These are phyloP conservation scores for Cloeon dipterum DNA, from an alignment of 2,888 invertebrate genomes.

Conservation along the genomic window DNA sequence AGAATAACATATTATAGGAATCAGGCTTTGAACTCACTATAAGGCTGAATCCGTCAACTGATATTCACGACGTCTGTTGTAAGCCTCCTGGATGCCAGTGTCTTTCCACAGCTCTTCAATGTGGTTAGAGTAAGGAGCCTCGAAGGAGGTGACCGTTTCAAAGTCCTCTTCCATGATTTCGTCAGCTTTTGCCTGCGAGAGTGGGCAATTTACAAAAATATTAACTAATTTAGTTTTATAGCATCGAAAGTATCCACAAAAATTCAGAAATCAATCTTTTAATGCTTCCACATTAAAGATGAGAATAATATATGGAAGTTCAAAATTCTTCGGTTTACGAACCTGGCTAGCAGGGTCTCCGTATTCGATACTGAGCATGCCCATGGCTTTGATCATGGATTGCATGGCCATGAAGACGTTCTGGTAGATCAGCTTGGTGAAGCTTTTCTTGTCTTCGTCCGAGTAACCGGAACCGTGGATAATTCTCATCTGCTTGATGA, in stretches of 20 bases:
- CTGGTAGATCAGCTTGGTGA: constrained; percentile 97
- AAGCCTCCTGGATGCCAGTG: constrained; percentile 95
- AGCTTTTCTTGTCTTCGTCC: constrained; percentile 94
- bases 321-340: no score
- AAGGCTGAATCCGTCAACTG: constrained; percentile 99
- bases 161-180: constrained; percentile 91
- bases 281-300: no score
- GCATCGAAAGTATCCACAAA: no score
- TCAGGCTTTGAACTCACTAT: constrained; percentile 91
- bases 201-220: background rate
- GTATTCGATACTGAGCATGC: constrained; percentile 91
- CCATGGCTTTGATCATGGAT: constrained; percentile 99
- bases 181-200: constrained; percentile 72
- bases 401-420: constrained; percentile 99
- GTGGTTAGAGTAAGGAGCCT: constrained; percentile 90
- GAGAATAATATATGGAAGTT: no score
- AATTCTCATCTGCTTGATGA: constrained; percentile 99
- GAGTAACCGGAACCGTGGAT: constrained; percentile 99
- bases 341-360: constrained; percentile 73
- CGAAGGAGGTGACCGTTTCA: constrained; percentile 97
- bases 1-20: background rate
- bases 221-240: no score
- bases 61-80: constrained; percentile 97
- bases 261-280: no score
- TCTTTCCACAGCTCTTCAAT: constrained; percentile 94